phyloP scores from a whole-genome alignment of 2,113 vertebrate species.

The Hippocampus abdominalis region DNA sequence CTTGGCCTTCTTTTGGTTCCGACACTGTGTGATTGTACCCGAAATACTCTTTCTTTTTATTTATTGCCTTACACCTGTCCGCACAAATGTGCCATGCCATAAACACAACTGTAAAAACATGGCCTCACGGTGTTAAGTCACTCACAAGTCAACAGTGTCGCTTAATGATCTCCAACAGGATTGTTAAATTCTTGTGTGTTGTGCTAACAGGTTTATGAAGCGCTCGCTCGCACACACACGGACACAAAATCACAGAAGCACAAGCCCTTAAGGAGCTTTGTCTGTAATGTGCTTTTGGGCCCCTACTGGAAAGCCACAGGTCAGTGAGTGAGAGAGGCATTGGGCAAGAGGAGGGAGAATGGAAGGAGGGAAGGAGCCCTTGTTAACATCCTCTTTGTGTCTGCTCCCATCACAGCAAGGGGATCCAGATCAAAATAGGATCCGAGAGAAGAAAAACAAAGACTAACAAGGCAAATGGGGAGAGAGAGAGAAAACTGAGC shows the following conservation, averaged over 20 bases:
- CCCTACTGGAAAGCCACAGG: slow-evolving; percentile 53
- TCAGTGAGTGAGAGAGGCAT: slow-evolving; percentile 31
- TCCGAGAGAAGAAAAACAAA: slow-evolving; percentile 11
- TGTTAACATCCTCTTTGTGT: slow-evolving; percentile 64
- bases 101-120: slow-evolving; percentile 8
- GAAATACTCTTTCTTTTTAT: slow-evolving; percentile 14
- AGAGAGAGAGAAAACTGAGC: slow-evolving; percentile 2
- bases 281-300: slow-evolving; percentile 64
- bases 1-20: background rate
- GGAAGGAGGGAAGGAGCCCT: slow-evolving; percentile 27
- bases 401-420: slow-evolving; percentile 39
- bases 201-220: slow-evolving; percentile 45
- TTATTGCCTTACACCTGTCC: slow-evolving; percentile 1
- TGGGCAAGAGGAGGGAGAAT: slow-evolving; percentile 10
- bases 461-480: background rate
- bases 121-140: background rate
- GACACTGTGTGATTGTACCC: background rate
- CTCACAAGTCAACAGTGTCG: slow-evolving; percentile 1
- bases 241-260: slow-evolving; percentile 13
- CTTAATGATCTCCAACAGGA: slow-evolving; percentile 9
- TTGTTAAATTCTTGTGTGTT: slow-evolving; percentile 25
- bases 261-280: slow-evolving; percentile 70
- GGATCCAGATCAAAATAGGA: slow-evolving; percentile 44
- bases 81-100: background rate
- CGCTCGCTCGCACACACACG: background rate